A percentile compares a stretch with the other conserved stretches of the same genome.
phyloP scores from a whole-genome alignment of 2,113 vertebrate genomes.

The Lethenteron camtschaticum region DNA sequence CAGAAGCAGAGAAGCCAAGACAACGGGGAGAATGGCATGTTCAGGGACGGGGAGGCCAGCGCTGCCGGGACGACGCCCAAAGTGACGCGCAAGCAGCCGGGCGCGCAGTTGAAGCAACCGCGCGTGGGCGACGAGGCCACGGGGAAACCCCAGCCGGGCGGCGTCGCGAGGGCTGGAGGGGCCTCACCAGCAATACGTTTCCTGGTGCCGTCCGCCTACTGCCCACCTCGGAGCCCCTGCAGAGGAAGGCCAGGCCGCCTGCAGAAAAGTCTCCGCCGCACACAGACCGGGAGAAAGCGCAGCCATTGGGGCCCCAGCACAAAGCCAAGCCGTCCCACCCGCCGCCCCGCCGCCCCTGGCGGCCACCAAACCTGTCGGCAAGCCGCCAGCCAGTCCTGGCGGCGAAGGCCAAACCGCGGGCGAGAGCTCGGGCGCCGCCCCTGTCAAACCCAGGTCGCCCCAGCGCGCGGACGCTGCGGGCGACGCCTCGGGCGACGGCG shows the following conservation, averaged over 20 bases:
- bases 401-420: conserved; percentile 27
- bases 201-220: conserved; percentile 19
- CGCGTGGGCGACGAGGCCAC: conserved; percentile 31
- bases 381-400: conserved; percentile 32
- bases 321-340: conserved; percentile 70
- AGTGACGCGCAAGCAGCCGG: conserved; percentile 32
- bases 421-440: conserved; percentile 13
- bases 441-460: too few species aligned
- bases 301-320: conserved; percentile 20
- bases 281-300: conserved; percentile 39
- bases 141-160: conserved; percentile 28
- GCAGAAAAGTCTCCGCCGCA: conserved; percentile 22
- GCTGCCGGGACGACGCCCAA: conserved; percentile 53
- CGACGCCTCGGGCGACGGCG: too few species aligned
- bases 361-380: conserved; percentile 28
- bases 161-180: conserved; percentile 15
- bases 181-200: conserved; percentile 11
- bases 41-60: conserved; percentile 58
- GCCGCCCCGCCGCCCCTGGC: conserved; percentile 32
- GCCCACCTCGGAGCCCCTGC: conserved; percentile 33
- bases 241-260: conserved; percentile 42
- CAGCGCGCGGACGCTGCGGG: too few species aligned
- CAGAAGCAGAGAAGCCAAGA: conserved; percentile 34
- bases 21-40: conserved; percentile 45
- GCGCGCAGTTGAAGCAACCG: conserved; percentile 12